Percentiles rank a stretch among this genome's conserved stretches.
Evolutionary conservation across 2,113 vertebrate genomes (phyloP).

Genomic region (Seriola aureovittata): DNA sequence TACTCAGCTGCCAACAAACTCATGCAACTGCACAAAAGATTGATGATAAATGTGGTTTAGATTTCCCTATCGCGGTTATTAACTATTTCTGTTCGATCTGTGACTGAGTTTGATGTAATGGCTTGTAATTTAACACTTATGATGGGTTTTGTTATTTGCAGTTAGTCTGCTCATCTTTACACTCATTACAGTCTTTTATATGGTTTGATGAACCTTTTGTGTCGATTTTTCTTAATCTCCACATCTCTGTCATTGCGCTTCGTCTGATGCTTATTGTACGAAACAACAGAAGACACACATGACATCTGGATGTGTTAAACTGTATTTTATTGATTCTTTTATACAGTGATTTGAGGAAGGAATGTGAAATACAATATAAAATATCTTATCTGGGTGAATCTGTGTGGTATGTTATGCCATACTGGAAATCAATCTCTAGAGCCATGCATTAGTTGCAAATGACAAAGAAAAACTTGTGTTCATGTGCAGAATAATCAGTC

Average conservation of each 20-base stretch:
- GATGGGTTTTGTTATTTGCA: background rate
- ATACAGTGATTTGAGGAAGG: background rate
- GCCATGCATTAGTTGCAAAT: background rate
- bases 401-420: background rate
- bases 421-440: background rate
- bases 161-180: background rate
- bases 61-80: background rate
- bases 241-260: background rate
- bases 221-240: background rate
- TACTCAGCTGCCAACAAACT: background rate
- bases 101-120: background rate
- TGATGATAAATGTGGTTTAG: background rate
- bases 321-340: constrained; percentile 36
- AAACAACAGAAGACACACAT: constrained; percentile 3
- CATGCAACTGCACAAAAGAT: background rate
- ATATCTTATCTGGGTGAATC: background rate
- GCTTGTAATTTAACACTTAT: background rate
- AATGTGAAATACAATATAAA: background rate
- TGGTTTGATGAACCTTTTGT: background rate
- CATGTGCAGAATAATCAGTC: no score
- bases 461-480: background rate
- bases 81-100: background rate
- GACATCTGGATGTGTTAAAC: background rate
- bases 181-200: background rate
- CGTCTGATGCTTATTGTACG: background rate